A percentile compares a stretch with the other conserved stretches of the same genome.
Conservation (phyloP, 2,888 invertebrate genomes). For the Lepidochitona cinerea region DNA sequence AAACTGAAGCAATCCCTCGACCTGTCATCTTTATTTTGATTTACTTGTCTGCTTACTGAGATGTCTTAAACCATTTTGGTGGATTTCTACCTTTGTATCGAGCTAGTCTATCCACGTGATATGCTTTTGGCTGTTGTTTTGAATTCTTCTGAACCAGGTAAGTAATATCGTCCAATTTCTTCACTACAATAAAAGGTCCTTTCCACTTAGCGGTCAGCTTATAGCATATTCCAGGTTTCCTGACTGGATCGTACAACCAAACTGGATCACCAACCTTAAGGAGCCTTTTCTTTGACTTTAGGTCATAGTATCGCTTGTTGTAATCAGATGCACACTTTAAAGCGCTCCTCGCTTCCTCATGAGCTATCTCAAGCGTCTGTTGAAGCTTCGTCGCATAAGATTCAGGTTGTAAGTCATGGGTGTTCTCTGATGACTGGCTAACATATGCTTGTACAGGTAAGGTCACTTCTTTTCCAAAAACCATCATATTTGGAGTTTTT, state of each 20-base stretch:
- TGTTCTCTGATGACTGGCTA: background rate
- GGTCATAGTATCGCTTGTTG: slow-evolving; percentile 29
- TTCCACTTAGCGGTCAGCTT: slow-evolving; percentile 29
- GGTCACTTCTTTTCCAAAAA: slow-evolving; percentile 21
- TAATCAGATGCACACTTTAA: slow-evolving; percentile 19
- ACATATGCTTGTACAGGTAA: slow-evolving; percentile 25
- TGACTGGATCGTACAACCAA: slow-evolving; percentile 21
- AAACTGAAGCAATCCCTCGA: background rate
- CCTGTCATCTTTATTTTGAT: background rate
- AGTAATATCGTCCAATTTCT: slow-evolving; percentile 21
- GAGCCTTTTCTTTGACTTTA: slow-evolving; percentile 19
- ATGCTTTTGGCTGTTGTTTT: slow-evolving; percentile 8
- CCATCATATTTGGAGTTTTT: slow-evolving; percentile 28
- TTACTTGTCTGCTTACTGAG: too few species aligned
- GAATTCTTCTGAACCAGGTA: slow-evolving; percentile 17
- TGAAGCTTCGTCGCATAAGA: background rate
- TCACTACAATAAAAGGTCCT: slow-evolving; percentile 23
- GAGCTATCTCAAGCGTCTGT: background rate
- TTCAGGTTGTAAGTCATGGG: background rate
- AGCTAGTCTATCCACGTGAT: slow-evolving; percentile 22
- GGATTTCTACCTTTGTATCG: slow-evolving; percentile 18
- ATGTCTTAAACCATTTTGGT: slow-evolving; percentile 12
- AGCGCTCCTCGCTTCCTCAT: too few species aligned
- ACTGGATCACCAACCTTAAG: slow-evolving; percentile 8
- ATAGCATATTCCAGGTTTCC: slow-evolving; percentile 19